Evolutionary conservation across 2,888 invertebrate genomes (phyloP), one percentile per base, ranked within the genome.

Genomic region (Stenotaenia linearis): DNA sequence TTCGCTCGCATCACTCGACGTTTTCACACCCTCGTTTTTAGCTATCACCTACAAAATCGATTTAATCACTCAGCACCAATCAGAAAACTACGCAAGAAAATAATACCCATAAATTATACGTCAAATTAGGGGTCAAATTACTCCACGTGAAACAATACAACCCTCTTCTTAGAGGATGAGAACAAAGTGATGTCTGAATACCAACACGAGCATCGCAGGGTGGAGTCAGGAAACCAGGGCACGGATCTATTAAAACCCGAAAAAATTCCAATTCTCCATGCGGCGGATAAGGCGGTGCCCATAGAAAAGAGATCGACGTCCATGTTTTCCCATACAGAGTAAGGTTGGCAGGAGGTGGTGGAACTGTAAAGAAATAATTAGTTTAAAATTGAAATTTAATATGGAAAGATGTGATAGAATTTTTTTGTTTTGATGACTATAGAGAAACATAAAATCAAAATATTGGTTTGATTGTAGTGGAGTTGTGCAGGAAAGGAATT

Each of bases 251-350:
- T 1, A 32, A 37, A 21, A 77, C 77, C 6, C 12, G 28, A 69
- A 69, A 78, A 7, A 23, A 30, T 18, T 78, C 78, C 32, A 15
- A n/a, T 40, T 69, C 78, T 9, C 78, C 78, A 32, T 78, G 28
- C 6, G 78, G 69, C 6, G 78, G 78, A 21, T 78, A 78, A 2
- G 78, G 78, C 2, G 78, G 30, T 9, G 78, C 25, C 78, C 78
- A 78, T 2, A 32, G 12, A 18, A 78, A 35, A 25, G 78, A 61
- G 9, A 69, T 32, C 6, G 69, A 78, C 3, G 69, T 69, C 69
- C 69, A 69, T 1, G 78, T 30, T 69, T 78, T 78, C 32, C 61
- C 78, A 21, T 69, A 78, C 1, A 69, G 12, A 10, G 78, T 78
- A 15, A 78, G 35, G 35, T 78, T 78, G 15, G 32, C 23, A 21